Evolutionary conservation across 2,113 vertebrate genomes (phyloP).

Genomic region (Stomatorhinus ivindoensis): DNA sequence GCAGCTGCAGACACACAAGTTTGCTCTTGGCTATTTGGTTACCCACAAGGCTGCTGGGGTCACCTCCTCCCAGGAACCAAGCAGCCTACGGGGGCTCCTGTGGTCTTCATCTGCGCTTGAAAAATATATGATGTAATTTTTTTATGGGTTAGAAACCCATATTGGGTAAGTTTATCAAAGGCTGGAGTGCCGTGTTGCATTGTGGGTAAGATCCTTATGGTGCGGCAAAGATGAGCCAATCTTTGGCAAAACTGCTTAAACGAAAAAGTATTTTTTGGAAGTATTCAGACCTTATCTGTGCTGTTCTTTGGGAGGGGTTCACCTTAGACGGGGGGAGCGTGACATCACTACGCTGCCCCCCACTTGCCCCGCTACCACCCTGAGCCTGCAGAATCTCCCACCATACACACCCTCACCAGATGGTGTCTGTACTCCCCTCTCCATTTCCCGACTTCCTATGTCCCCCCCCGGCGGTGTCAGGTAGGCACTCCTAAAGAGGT

Average conservation of each 20-base stretch:
- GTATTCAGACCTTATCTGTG: background rate
- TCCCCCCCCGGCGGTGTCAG: conserved; percentile 50
- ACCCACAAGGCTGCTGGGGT: background rate
- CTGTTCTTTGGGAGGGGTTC: background rate
- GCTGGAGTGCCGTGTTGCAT: background rate
- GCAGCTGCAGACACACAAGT: conserved; percentile 23
- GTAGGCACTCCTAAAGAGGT: conserved; percentile 52
- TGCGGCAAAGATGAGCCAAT: background rate
- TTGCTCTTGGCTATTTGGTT: background rate
- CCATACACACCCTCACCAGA: conserved; percentile 40
- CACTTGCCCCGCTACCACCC: conserved; percentile 12
- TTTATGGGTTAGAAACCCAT: background rate
- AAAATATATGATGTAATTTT: background rate
- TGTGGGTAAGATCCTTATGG: background rate
- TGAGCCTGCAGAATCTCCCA: conserved; percentile 18
- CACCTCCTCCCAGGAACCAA: background rate
- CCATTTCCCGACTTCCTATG: conserved; percentile 26
- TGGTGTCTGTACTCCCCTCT: conserved; percentile 36
- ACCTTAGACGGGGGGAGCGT: conserved; percentile 25
- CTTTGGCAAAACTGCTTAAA: background rate
- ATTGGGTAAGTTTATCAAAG: background rate
- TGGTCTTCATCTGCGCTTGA: background rate
- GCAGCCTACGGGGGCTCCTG: background rate
- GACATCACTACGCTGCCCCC: conserved; percentile 39
- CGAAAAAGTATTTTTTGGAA: background rate